Base-by-base conservation (phyloP, 2,113 vertebrate genomes). In the Prochilodus magdalenae region DNA sequence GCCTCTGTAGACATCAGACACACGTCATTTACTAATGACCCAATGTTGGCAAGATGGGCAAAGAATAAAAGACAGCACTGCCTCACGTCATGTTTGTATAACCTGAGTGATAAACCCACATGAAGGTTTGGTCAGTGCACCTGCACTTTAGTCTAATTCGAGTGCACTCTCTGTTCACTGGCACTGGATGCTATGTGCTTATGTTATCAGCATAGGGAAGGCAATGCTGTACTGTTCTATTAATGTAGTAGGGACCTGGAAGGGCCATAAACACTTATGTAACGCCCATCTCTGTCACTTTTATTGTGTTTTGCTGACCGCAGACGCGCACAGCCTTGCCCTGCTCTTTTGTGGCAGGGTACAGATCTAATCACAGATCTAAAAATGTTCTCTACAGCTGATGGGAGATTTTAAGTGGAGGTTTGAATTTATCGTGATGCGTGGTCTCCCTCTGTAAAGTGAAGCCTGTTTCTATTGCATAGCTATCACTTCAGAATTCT, bases 361-460 rank as follows among this genome's bases (percentile, higher is more conserved):
- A 40, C 49, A 77, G 49, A 30, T 59, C 26, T 51, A 15, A 60
- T 49, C 40, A 72, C 13, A 7, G 36, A 72, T 30, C 6, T 72
- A 8, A 66, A 20, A 74, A 44, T 57, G 47, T 33, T 26, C 44
- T 36, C 30, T 7, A 13, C 6, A 73, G 27, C 70, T 67, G 69
- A 79, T 44, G 40, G 10, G 20, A 49, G 4, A 77, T 15, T 30
- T 27, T 14, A 69, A 26, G 63, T 20, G n/a, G 14, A 27, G 33
- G 47, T 33, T 53, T 30, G 60, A 86, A 83, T 88, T 91, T 87
- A 90, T 90, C 89, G 87, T 80, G 84, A 83, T 57, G 47, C 82
- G n/a, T 79, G 15, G 10, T 57, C 15, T 15, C 33, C 20, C 15
- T 22, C 53, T 22, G 20, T 57, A 65, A 26, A n/a, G 36, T 51